Conservation (phyloP, 2,113 vertebrate genomes). For the Vidua chalybeata region DNA sequence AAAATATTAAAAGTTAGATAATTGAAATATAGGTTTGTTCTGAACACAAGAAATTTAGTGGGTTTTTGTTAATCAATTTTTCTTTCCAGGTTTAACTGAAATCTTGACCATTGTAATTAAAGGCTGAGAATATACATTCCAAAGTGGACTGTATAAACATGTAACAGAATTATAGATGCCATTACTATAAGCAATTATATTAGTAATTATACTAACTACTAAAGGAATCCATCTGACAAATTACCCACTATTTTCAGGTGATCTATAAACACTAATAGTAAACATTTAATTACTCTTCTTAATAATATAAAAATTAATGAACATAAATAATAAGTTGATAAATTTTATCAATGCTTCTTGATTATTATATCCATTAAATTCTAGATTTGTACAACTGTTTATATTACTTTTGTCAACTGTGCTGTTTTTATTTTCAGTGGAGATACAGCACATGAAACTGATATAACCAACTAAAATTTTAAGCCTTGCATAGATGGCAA, state of each 20-base stretch:
- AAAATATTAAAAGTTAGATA: background rate
- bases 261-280: background rate
- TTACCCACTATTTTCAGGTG: background rate
- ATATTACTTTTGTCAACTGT: background rate
- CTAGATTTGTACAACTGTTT: background rate
- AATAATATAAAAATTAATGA: background rate
- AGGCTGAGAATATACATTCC: background rate
- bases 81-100: background rate
- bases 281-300: background rate
- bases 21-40: background rate
- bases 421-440: background rate
- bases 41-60: background rate
- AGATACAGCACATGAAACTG: background rate
- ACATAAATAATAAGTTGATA: background rate
- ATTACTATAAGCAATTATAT: background rate
- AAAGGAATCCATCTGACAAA: background rate
- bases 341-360: background rate
- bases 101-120: background rate
- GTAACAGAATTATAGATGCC: background rate
- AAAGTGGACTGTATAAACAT: background rate
- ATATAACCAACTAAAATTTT: background rate
- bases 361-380: background rate
- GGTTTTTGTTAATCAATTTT: background rate
- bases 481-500: background rate
- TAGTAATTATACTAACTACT: background rate